Percentiles rank a stretch among this genome's conserved stretches.
Evolutionary conservation across 2,797 vertebrate species (phyloP).

Genomic region (Hoplostethus atlanticus): DNA sequence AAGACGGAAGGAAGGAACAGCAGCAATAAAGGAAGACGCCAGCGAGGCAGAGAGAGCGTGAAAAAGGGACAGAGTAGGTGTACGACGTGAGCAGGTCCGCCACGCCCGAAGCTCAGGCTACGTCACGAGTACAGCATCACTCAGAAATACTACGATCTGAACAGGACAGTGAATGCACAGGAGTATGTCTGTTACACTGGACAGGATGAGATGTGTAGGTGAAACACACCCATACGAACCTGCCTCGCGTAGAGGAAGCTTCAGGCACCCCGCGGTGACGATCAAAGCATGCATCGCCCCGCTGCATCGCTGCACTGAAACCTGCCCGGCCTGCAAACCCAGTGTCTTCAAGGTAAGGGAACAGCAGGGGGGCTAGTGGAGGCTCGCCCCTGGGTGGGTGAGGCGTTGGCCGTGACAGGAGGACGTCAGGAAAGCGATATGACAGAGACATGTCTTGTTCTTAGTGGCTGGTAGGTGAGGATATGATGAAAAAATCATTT

Average conservation of each 20-base stretch:
- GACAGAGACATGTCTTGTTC: no score
- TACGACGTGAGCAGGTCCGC: slow-evolving; percentile 48
- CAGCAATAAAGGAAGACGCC: not conserved
- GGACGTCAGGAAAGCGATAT: no score
- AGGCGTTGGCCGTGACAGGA: no score
- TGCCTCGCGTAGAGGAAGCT: not conserved
- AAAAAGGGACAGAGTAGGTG: slow-evolving; percentile 28
- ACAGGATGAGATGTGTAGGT: not conserved
- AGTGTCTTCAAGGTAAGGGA: slow-evolving; percentile 12
- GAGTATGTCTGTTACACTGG: not conserved
- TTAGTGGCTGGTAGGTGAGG: no score
- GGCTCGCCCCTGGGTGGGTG: no score
- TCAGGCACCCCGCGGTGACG: not conserved
- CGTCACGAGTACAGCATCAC: slow-evolving; percentile 58
- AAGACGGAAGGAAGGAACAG: not conserved
- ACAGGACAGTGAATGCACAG: no score
- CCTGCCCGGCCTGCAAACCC: slow-evolving; percentile 15
- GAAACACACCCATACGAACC: no score
- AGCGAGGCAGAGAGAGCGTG: not conserved
- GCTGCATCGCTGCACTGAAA: not conserved
- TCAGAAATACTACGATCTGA: no score
- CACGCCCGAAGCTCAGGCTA: slow-evolving; percentile 38
- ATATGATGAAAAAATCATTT: no score
- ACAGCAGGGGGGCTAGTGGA: not conserved
- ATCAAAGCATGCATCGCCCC: slow-evolving; percentile 1